Conservation (phyloP, 1,140 invertebrate genomes). For the Anastatus disparis region DNA sequence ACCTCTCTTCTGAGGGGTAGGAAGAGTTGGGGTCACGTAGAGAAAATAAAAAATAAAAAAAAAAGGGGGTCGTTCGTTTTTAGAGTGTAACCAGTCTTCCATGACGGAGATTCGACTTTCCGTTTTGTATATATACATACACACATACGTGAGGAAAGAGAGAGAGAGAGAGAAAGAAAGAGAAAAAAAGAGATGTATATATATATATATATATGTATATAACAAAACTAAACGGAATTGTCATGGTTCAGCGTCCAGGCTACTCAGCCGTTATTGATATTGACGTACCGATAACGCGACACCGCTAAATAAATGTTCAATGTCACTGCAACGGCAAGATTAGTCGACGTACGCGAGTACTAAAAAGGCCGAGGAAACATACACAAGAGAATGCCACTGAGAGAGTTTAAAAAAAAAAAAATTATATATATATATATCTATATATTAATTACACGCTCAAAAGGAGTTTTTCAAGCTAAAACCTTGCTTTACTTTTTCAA, state of each 20-base stretch:
- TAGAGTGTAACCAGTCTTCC: slow-evolving; percentile 42
- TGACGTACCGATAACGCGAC: slow-evolving; percentile 36
- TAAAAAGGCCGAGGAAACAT: slow-evolving; percentile 7
- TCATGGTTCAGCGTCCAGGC: slow-evolving; percentile 44
- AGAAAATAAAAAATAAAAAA: slow-evolving; percentile 10
- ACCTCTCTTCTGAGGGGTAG: no score
- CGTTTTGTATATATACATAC: slow-evolving; percentile 2
- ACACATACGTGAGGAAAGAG: no score
- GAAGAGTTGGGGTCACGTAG: slow-evolving; percentile 38
- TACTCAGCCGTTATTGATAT: slow-evolving; percentile 38
- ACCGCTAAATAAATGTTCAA: slow-evolving; percentile 40
- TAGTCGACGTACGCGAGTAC: slow-evolving; percentile 36
- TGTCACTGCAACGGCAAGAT: slow-evolving; percentile 44
- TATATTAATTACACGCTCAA: no score
- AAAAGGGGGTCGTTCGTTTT: slow-evolving; percentile 42
- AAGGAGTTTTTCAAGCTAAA: no score
- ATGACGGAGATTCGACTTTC: slow-evolving; percentile 38
- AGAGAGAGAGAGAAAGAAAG: no score
- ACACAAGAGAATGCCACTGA: slow-evolving; percentile 19
- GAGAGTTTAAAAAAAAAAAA: no score
- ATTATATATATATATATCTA: no score
- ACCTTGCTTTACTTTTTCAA: no score
- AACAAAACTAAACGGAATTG: slow-evolving; percentile 38
- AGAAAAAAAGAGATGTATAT: no score
- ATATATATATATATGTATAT: neutral